Evolutionary conservation across 2,113 vertebrate genomes (phyloP).

Genomic region (Periophthalmus modestus): DNA sequence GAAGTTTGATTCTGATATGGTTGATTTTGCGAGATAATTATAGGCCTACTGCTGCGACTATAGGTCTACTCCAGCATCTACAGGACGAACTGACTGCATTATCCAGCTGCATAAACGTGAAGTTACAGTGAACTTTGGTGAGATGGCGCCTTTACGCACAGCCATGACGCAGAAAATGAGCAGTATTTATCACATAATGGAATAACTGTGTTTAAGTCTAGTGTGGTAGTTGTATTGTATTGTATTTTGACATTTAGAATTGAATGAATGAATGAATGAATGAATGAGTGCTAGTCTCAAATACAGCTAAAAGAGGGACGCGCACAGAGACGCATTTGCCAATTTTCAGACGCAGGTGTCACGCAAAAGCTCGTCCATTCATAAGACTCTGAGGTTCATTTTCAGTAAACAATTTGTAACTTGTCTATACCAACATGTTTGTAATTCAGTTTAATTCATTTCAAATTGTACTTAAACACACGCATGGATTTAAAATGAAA

Average conservation of each 20-base stretch:
- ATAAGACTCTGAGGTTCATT: not conserved
- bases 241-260: no score
- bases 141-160: not conserved
- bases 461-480: no score
- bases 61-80: not conserved
- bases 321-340: not conserved
- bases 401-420: no score
- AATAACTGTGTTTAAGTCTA: not conserved
- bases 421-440: not conserved
- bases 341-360: not conserved
- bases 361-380: not conserved
- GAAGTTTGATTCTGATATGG: not conserved
- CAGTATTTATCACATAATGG: not conserved
- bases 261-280: no score
- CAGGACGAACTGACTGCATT: no score
- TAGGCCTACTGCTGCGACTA: not conserved
- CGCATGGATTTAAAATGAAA: no score
- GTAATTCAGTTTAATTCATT: no score
- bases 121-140: not conserved
- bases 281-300: no score
- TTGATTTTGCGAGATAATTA: not conserved
- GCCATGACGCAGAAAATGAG: not conserved
- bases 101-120: not conserved
- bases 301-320: not conserved
- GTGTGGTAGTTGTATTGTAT: not conserved